A percentile compares a stretch with the other conserved stretches of the same genome.
Conservation (phyloP, 2,888 invertebrate genomes). For the Sarcophaga rosellei region DNA sequence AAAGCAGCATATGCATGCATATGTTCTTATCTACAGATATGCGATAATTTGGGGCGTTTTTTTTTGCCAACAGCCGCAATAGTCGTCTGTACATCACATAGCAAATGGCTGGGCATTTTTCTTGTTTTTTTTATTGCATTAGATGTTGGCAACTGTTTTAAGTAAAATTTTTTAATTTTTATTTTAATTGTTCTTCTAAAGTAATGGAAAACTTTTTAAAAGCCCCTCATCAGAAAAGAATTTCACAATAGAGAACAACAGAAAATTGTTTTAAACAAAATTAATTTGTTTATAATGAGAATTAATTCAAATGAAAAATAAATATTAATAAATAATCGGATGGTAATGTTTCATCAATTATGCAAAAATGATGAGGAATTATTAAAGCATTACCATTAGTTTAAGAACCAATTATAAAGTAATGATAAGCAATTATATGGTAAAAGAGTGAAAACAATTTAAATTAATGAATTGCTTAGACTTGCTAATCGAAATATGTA, state of each 20-base stretch:
- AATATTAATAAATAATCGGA: too few relatives aligned
- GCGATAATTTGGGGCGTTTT: constrained; percentile 32
- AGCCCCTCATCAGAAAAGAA: neutral
- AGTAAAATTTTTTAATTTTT: neutral
- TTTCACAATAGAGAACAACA: neutral
- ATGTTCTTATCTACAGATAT: constrained; percentile 31
- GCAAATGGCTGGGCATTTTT: constrained; percentile 12
- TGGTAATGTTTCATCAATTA: too few relatives aligned
- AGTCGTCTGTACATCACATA: neutral
- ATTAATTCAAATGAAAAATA: too few relatives aligned
- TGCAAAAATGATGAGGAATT: too few relatives aligned
- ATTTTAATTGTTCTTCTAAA: neutral
- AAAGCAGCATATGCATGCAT: constrained; percentile 4
- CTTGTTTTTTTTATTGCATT: neutral
- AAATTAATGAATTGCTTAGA: too few relatives aligned
- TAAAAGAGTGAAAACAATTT: too few relatives aligned
- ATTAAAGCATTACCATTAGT: too few relatives aligned
- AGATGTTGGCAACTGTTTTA: constrained; percentile 7
- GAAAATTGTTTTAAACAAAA: neutral
- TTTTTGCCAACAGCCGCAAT: constrained; percentile 6
- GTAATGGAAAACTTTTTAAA: constrained; percentile 27
- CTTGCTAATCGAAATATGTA: too few relatives aligned
- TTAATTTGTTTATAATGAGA: constrained; percentile 28
- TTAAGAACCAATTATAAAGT: too few relatives aligned
- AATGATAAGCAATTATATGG: too few relatives aligned